Percentiles rank a stretch among this genome's conserved stretches.
These are phyloP conservation scores for Hiodon tergisus DNA, from an alignment of 2,113 vertebrate species.

Conservation along the genomic window DNA sequence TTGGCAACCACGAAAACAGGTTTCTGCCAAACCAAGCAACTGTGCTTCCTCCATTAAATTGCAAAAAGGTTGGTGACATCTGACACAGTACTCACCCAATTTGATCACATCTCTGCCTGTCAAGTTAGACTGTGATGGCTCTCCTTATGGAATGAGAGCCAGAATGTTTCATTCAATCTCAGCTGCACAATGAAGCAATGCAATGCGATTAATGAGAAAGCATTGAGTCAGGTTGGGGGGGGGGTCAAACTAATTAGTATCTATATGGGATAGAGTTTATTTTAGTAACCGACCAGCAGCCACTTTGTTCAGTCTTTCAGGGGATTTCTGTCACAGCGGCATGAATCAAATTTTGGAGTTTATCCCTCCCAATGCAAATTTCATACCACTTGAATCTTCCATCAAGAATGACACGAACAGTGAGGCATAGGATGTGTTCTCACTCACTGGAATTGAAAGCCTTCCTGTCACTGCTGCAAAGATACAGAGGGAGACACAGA, in stretches of 20 bases:
- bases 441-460: too few species aligned
- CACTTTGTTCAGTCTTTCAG: too few species aligned
- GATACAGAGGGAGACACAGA: too few species aligned
- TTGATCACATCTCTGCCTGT: background rate
- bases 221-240: background rate
- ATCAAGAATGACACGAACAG: too few species aligned
- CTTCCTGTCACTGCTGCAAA: too few species aligned
- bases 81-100: slow-evolving; percentile 12
- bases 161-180: slow-evolving; percentile 7
- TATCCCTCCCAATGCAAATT: too few species aligned
- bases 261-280: background rate
- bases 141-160: slow-evolving; percentile 11
- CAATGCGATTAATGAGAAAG: background rate
- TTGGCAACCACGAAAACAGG: background rate
- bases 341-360: too few species aligned
- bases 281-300: slow-evolving; percentile 12
- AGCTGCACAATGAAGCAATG: background rate
- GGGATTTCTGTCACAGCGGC: too few species aligned
- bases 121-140: slow-evolving; percentile 16
- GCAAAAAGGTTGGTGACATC: background rate
- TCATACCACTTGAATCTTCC: too few species aligned
- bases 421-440: too few species aligned
- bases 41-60: background rate
- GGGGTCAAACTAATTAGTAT: slow-evolving; percentile 1
- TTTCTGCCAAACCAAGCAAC: background rate